Evolutionary conservation across 2,888 invertebrate species (phyloP), one percentile per base, ranked within the genome.

Genomic region (Eupeodes latifasciatus): DNA sequence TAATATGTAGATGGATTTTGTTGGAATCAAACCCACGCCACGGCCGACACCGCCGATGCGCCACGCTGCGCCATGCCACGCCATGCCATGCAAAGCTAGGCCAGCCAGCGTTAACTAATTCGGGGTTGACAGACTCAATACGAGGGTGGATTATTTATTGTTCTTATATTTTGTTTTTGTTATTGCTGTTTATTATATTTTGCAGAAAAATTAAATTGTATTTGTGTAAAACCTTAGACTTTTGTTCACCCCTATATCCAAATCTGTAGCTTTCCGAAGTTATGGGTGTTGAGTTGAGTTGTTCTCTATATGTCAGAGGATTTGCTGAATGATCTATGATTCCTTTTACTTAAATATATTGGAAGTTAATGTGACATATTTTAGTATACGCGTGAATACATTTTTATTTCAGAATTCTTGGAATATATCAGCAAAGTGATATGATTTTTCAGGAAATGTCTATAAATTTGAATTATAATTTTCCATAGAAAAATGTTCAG

Each of bases 71-170:
- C 34, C 34, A 59, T 14, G n/a, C 19, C 19, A 19, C 1, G 19
- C 6, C 4, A 5, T 12, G 19, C 7, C 7, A 19, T 4, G 2
- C 5, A 7, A 5, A 27, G 27, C 27, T 59, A 1, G 11, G 6
- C 44, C 49, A 49, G 34, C 11, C 40, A 49, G 51, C 16, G 49
- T 67, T 34, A 36, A 67, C 51, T 67, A 67, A 69, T 69, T 69
- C 69, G 36, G 69, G 69, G 69, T 69, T 53, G 51, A 69, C 69
- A 69, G 69, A 69, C 51, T 34, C 36, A 69, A 69, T 67, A 69
- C 53, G 53, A 69, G 69, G 69, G 69, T 69, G 69, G 12, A 53
- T 7, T 27, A 27, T 53, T 40, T 36, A 14, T 61, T 55, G 40
- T 40, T 40, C 1, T 40, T 40, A 7, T 40, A 3, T 40, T 40